Conservation (phyloP, 1,140 invertebrate species). For the Drosophila carrolli region DNA sequence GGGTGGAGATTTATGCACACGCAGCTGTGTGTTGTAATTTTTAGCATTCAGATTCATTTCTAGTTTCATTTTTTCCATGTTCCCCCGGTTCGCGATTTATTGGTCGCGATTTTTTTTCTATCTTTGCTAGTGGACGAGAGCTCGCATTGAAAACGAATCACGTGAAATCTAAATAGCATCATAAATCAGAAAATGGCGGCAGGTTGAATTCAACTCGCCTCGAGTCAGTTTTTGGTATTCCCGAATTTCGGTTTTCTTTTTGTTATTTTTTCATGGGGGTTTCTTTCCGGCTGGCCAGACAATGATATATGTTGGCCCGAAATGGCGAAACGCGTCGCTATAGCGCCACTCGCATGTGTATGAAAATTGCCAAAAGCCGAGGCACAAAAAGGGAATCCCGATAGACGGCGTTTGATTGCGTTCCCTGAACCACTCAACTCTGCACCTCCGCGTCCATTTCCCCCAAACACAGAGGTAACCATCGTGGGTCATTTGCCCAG, state of each 20-base stretch:
- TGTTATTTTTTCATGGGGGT: constrained; percentile 4
- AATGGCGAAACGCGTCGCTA: constrained; percentile 64
- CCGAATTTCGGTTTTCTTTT: constrained; percentile 48
- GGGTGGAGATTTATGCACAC: constrained; percentile 74
- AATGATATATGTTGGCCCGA: constrained; percentile 71
- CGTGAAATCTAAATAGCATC: constrained; percentile 83
- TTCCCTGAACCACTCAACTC: constrained; percentile 42
- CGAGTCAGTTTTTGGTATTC: constrained; percentile 57
- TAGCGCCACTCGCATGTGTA: constrained; percentile 70
- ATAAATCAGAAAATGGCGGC: constrained; percentile 82
- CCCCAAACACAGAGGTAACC: constrained; percentile 32
- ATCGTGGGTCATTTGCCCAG: constrained; percentile 69
- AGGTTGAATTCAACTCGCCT: constrained; percentile 70
- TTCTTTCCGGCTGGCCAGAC: constrained; percentile 58
- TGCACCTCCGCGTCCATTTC: background rate
- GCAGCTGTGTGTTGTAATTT: constrained; percentile 82
- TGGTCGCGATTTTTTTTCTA: constrained; percentile 76
- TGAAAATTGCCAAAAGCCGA: constrained; percentile 71
- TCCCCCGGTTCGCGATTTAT: constrained; percentile 61
- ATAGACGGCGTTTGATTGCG: constrained; percentile 81
- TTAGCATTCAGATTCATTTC: constrained; percentile 65
- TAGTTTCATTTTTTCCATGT: constrained; percentile 48
- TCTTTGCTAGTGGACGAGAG: constrained; percentile 66
- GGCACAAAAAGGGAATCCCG: constrained; percentile 39
- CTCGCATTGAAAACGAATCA: constrained; percentile 81